phyloP scores from a whole-genome alignment of 2,888 invertebrate species.

The Meganola albula region DNA sequence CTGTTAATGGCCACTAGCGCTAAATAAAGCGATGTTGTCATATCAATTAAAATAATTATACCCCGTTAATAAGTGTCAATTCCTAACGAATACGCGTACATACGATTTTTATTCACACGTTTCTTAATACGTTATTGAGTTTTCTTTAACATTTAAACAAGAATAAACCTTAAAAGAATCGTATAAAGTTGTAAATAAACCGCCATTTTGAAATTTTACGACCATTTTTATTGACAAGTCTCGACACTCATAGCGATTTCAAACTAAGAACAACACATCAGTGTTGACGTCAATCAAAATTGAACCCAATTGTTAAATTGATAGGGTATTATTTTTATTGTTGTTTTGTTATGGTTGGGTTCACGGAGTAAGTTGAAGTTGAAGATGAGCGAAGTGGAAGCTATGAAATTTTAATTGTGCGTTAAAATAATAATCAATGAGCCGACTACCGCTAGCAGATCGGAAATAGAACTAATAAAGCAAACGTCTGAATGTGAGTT shows the following conservation, averaged over 20 bases:
- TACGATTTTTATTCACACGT: constrained; percentile 77
- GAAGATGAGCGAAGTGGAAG: constrained; percentile 72
- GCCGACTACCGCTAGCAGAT: constrained; percentile 58
- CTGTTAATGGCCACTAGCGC: constrained; percentile 51
- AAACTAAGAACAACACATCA: constrained; percentile 52
- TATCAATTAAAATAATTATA: constrained; percentile 77
- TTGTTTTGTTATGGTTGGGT: too few species aligned
- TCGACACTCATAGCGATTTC: constrained; percentile 65
- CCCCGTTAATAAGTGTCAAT: constrained; percentile 76
- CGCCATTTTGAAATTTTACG: constrained; percentile 56
- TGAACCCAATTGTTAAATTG: constrained; percentile 31
- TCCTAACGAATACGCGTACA: constrained; percentile 77
- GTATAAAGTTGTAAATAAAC: constrained; percentile 35
- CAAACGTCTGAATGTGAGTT: constrained; percentile 28
- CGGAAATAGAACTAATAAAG: constrained; percentile 57
- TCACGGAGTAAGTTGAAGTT: constrained; percentile 63
- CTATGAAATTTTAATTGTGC: constrained; percentile 77
- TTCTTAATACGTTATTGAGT: constrained; percentile 49
- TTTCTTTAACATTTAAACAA: constrained; percentile 9
- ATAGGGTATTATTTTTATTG: constrained; percentile 33
- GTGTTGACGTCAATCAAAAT: constrained; percentile 29
- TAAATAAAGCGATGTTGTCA: constrained; percentile 73
- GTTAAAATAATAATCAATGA: constrained; percentile 77
- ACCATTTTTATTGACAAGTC: constrained; percentile 76
- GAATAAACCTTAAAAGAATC: constrained; percentile 15